These are phyloP conservation scores for Megalurothrips usitatus DNA, from an alignment of 2,888 invertebrate genomes.

Conservation along the genomic window DNA sequence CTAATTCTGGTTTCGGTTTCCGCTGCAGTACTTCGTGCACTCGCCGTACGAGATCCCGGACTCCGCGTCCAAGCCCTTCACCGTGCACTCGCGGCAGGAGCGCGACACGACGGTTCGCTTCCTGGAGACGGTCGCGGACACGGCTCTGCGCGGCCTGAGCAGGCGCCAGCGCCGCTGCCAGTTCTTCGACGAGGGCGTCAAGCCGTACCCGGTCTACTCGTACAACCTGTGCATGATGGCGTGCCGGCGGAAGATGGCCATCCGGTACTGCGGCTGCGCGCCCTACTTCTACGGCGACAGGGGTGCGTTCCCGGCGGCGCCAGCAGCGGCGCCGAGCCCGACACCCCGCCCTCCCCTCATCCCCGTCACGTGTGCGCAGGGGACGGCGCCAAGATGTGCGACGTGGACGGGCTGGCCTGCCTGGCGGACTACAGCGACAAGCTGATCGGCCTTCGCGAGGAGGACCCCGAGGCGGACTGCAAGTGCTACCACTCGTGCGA, in stretches of 20 bases:
- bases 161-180: constrained; percentile 42
- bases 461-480: constrained; percentile 42
- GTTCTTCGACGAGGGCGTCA: constrained; percentile 61
- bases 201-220: constrained; percentile 63
- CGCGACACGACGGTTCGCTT: constrained; percentile 39
- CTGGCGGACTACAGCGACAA: constrained; percentile 46
- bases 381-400: constrained; percentile 44
- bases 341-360: too few relatives aligned
- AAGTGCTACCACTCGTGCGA: constrained; percentile 49
- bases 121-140: constrained; percentile 38
- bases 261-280: constrained; percentile 61
- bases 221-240: constrained; percentile 66
- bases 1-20: too few relatives aligned
- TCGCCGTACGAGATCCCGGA: constrained; percentile 57
- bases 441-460: constrained; percentile 47
- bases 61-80: constrained; percentile 46
- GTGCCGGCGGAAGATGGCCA: constrained; percentile 60
- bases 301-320: constrained; percentile 46
- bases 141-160: constrained; percentile 37
- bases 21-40: constrained; percentile 54
- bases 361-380: background rate
- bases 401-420: constrained; percentile 53
- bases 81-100: constrained; percentile 39
- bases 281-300: constrained; percentile 68
- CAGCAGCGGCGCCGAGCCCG: too few relatives aligned